Conservation (phyloP, 2,113 vertebrate species). For the Halichoeres trimaculatus region DNA sequence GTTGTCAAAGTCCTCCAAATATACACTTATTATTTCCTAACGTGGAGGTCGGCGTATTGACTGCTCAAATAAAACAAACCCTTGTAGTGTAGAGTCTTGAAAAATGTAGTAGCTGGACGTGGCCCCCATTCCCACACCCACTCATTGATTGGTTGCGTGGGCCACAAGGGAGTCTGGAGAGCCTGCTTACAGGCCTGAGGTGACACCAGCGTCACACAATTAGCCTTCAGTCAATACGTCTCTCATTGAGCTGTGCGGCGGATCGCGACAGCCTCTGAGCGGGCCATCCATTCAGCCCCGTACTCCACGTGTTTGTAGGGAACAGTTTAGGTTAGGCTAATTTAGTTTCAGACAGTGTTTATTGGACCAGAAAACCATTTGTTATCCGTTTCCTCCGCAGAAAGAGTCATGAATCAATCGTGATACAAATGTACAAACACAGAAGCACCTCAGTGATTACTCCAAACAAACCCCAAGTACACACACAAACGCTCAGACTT, state of each 20-base stretch:
- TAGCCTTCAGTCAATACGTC: slow-evolving; percentile 59
- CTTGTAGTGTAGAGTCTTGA: slow-evolving; percentile 14
- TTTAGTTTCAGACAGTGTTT: slow-evolving; percentile 71
- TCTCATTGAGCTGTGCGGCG: slow-evolving; percentile 40
- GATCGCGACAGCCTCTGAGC: slow-evolving; percentile 25
- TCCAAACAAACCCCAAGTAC: slow-evolving; percentile 76
- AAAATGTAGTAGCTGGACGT: slow-evolving; percentile 28
- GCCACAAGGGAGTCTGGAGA: slow-evolving; percentile 41
- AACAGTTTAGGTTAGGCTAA: slow-evolving; percentile 67
- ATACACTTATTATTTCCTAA: neutral
- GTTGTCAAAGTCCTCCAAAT: slow-evolving; percentile 7
- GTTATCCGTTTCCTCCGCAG: slow-evolving; percentile 74
- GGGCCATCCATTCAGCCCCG: slow-evolving; percentile 26
- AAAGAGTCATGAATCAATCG: slow-evolving; percentile 72
- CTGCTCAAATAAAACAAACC: neutral
- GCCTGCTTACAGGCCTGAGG: slow-evolving; percentile 37
- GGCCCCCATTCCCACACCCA: slow-evolving; percentile 45
- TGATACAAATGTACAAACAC: slow-evolving; percentile 75
- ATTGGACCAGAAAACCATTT: slow-evolving; percentile 77
- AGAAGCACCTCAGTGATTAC: slow-evolving; percentile 74
- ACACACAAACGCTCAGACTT: neutral
- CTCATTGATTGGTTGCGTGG: slow-evolving; percentile 58
- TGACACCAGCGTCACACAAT: slow-evolving; percentile 44
- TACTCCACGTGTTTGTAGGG: slow-evolving; percentile 20
- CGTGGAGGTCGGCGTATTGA: slow-evolving; percentile 7